Base-by-base conservation (phyloP, 2,113 vertebrate genomes). In the Pygoscelis adeliae region DNA sequence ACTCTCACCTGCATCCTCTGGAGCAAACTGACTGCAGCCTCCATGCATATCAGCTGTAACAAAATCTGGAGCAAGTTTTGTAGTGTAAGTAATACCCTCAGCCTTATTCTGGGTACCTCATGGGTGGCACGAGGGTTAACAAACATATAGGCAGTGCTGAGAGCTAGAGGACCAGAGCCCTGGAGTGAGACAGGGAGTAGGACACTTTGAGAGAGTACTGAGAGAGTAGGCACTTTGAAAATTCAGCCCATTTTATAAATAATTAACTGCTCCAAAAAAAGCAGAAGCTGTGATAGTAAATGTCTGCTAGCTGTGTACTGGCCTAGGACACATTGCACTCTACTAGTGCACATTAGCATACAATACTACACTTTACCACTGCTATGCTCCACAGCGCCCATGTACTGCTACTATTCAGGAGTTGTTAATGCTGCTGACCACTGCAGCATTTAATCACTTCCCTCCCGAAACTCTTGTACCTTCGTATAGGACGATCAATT, bases 401-500 rank as follows among this genome's bases (percentile, higher is more conserved):
- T 10, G 27, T 15, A 12, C 70, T 61, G 49, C 30, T 27, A 59
- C 65, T 73, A 1, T 44, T 44, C 52, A 4, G 12, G 56, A 63
- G 42, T 36, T 84, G 36, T 49, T 47, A 56, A 36, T 42, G 23
- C 73, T 69, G n/a, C 67, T 59, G n/a, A 23, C 32, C 44, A 26
- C 38, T 36, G 67, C 49, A 72, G 36, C 6, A 3, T 66, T 61
- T 26, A 23, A 11, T 27, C 67, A 15, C 27, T 44, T 65, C 14
- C 20, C 46, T 78, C 44, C 20, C 42, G 42, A 74, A 44, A 36
- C 14, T 61, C 27, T 58, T 58, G 27, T 38, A 6, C 50, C 36
- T 62, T 71, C 0, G 0, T 18, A 26, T 1, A 65, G 32, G 13
- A 55, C 3, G 1, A 50, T 21, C 15, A 17, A 32, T 81, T 77